These are phyloP conservation scores for Triplophysa yarkandensis DNA, from an alignment of 2,797 vertebrate species.

Conservation along the genomic window DNA sequence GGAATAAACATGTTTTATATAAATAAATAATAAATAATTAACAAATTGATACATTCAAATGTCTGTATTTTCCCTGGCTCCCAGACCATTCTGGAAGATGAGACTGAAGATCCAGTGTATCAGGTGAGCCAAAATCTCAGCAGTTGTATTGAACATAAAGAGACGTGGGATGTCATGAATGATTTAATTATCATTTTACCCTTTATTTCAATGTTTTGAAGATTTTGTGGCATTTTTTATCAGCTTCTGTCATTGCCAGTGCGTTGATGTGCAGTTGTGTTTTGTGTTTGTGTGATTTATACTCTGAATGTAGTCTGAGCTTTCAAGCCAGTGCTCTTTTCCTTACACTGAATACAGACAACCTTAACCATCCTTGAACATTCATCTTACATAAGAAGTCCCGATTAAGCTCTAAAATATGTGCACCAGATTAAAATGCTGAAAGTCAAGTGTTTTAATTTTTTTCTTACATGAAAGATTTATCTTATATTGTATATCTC, in stretches of 20 bases:
- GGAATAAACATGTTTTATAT: too few relatives aligned
- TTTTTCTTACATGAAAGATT: background rate
- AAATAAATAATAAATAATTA: too few relatives aligned
- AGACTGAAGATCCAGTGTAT: conserved; percentile 98
- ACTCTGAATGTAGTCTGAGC: conserved; percentile 62
- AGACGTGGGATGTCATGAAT: conserved; percentile 58
- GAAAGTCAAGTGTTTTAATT: background rate
- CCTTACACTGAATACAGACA: conserved; percentile 83
- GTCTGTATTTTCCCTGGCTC: conserved; percentile 72
- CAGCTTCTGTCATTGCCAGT: conserved; percentile 72
- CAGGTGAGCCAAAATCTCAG: conserved; percentile 83
- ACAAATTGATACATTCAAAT: too few relatives aligned
- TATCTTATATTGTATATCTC: too few relatives aligned
- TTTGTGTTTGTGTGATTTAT: conserved; percentile 71
- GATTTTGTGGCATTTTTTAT: conserved; percentile 69
- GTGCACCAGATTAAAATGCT: background rate
- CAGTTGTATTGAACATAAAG: conserved; percentile 36
- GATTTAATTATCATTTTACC: conserved; percentile 74
- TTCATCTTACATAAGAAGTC: background rate
- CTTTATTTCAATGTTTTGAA: conserved; percentile 68
- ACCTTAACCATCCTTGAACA: conserved; percentile 69
- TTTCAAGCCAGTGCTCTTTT: conserved; percentile 69
- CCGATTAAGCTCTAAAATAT: background rate
- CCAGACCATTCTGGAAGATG: conserved; percentile 98
- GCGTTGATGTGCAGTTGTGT: conserved; percentile 75